These are phyloP conservation scores for Cyanoderma ruficeps DNA, from an alignment of 2,113 vertebrate genomes.

Conservation along the genomic window DNA sequence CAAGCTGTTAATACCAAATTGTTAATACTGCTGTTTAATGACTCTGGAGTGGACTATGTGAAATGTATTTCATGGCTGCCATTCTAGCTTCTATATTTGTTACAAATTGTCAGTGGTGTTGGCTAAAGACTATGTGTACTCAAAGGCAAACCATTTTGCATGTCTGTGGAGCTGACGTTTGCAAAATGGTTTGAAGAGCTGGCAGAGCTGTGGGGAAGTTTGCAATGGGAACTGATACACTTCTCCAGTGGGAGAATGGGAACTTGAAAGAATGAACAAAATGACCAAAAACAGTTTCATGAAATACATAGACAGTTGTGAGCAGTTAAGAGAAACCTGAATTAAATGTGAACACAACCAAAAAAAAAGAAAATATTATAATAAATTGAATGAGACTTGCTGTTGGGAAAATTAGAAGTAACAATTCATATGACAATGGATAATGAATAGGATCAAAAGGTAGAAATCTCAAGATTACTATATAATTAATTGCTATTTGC, in stretches of 20 bases:
- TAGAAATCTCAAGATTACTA: neutral
- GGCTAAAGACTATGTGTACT: neutral
- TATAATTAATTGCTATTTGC: conserved; percentile 12
- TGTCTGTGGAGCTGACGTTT: neutral
- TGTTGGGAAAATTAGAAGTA: neutral
- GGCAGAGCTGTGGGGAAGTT: neutral
- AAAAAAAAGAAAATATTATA: neutral
- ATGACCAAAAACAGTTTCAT: neutral
- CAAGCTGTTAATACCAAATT: neutral
- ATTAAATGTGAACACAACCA: neutral
- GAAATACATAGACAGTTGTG: neutral
- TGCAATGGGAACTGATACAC: neutral
- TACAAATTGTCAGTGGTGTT: neutral
- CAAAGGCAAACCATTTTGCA: neutral
- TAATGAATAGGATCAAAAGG: neutral
- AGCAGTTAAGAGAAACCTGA: conserved; percentile 3
- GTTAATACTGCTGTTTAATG: neutral
- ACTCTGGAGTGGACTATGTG: neutral
- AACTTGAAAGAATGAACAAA: neutral
- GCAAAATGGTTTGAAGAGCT: neutral
- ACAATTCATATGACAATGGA: neutral
- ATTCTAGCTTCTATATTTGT: neutral
- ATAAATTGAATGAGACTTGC: neutral
- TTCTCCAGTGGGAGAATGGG: neutral
- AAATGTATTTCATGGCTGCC: conserved; percentile 33